Percentiles rank a stretch among this genome's conserved stretches.
phyloP scores from a whole-genome alignment of 2,888 invertebrate species.

The Aproaerema taeniolella region DNA sequence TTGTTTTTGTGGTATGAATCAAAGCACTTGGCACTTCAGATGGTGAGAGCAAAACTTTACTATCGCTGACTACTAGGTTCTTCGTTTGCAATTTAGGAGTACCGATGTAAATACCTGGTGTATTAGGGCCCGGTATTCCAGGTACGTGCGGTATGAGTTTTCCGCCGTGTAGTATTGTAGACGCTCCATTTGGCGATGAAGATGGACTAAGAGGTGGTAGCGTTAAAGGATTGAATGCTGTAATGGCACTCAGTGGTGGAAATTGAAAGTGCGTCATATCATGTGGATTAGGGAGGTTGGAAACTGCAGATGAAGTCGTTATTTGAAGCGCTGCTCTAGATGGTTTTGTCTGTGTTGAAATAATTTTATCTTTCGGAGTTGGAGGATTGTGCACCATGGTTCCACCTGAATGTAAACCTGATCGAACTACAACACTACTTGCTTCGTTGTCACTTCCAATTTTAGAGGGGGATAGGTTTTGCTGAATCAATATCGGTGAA shows the following conservation, averaged over 20 bases:
- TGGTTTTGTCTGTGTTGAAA: conserved; percentile 64
- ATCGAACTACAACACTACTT: conserved; percentile 86
- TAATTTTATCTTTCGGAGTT: conserved; percentile 63
- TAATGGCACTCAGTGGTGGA: conserved; percentile 83
- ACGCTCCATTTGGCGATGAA: conserved; percentile 67
- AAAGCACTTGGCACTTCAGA: conserved; percentile 36
- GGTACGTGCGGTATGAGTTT: conserved; percentile 91
- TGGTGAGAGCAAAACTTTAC: conserved; percentile 29
- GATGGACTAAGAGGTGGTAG: conserved; percentile 74
- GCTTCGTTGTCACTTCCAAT: conserved; percentile 67
- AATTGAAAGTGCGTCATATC: conserved; percentile 78
- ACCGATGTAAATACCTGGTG: conserved; percentile 62
- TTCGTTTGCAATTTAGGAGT: conserved; percentile 38
- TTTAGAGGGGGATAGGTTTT: conserved; percentile 66
- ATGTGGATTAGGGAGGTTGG: conserved; percentile 73
- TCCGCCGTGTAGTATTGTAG: conserved; percentile 81
- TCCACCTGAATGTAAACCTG: conserved; percentile 89
- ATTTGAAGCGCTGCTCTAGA: conserved; percentile 69
- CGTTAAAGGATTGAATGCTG: conserved; percentile 83
- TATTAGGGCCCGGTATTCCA: conserved; percentile 90
- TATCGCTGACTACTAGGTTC: conserved; percentile 34
- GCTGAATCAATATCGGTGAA: conserved; percentile 75
- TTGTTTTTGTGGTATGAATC: conserved; percentile 31
- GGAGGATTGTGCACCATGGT: conserved; percentile 83
- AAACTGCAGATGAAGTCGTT: conserved; percentile 73